phyloP scores from a whole-genome alignment of 1,140 invertebrate species.

The Drosophila kanapiae region DNA sequence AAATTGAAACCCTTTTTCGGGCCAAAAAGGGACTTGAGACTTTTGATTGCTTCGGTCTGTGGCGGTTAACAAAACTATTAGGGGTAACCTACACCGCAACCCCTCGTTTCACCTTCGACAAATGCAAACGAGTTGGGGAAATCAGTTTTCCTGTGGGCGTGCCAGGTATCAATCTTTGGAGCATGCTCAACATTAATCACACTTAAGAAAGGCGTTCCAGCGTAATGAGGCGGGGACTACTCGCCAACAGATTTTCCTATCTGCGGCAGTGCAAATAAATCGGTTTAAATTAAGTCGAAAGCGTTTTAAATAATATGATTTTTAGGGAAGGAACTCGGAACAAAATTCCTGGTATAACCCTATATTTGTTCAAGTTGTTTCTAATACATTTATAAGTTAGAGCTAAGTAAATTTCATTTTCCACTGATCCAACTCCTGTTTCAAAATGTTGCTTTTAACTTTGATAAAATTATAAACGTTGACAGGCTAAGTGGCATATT shows the following conservation, averaged over 20 bases:
- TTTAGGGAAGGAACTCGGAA: too few relatives aligned
- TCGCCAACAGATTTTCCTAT: slow-evolving; percentile 48
- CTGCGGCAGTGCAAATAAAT: slow-evolving; percentile 15
- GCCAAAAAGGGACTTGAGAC: slow-evolving; percentile 66
- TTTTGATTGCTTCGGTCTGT: slow-evolving; percentile 69
- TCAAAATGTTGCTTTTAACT: not conserved
- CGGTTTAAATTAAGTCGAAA: slow-evolving; percentile 4
- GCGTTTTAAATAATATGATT: not conserved
- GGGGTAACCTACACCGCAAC: not conserved
- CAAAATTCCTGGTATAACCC: too few relatives aligned
- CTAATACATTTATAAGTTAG: not conserved
- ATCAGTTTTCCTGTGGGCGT: slow-evolving; percentile 52
- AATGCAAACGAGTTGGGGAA: slow-evolving; percentile 37
- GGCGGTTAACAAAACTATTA: slow-evolving; percentile 65
- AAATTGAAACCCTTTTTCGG: slow-evolving; percentile 79
- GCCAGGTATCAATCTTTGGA: slow-evolving; percentile 61
- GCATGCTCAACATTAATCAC: slow-evolving; percentile 72
- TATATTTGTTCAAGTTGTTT: too few relatives aligned
- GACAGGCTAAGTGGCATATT: not conserved
- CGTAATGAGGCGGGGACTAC: slow-evolving; percentile 55
- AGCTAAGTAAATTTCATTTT: not conserved
- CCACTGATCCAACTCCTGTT: not conserved
- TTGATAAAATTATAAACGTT: not conserved
- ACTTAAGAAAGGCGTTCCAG: slow-evolving; percentile 59
- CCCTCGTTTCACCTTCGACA: not conserved